Percentiles rank a stretch among this genome's conserved stretches.
phyloP scores from a whole-genome alignment of 1,140 invertebrate species.

The Dreissena rostriformis region DNA sequence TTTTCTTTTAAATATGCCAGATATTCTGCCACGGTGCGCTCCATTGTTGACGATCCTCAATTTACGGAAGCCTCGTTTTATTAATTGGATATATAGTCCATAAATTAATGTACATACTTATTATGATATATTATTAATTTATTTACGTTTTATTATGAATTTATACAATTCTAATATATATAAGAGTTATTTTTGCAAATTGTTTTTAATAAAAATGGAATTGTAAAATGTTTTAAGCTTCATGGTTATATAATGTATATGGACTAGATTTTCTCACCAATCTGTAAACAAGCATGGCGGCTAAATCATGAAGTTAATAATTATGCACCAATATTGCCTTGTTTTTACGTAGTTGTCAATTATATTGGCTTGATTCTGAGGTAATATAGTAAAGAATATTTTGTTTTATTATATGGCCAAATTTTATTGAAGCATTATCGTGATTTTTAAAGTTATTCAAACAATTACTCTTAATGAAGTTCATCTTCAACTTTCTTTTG shows the following conservation, averaged over 20 bases:
- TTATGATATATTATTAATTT: slow-evolving; percentile 8
- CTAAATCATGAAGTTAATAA: slow-evolving; percentile 34
- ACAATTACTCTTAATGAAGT: too few relatives aligned
- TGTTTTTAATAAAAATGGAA: too few relatives aligned
- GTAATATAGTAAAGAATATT: too few relatives aligned
- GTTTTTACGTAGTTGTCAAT: slow-evolving; percentile 17
- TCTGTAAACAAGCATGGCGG: slow-evolving; percentile 70
- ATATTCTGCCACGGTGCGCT: slow-evolving; percentile 44
- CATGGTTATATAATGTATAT: slow-evolving; percentile 32
- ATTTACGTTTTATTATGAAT: not conserved
- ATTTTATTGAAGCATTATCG: too few relatives aligned
- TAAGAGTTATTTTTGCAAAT: too few relatives aligned
- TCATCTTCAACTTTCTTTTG: too few relatives aligned
- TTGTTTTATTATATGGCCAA: too few relatives aligned
- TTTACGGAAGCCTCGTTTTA: slow-evolving; percentile 30
- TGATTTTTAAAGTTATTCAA: too few relatives aligned
- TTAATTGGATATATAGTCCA: slow-evolving; percentile 18
- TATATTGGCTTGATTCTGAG: slow-evolving; percentile 14
- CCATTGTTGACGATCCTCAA: not conserved
- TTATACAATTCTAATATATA: too few relatives aligned
- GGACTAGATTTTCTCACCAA: slow-evolving; percentile 30
- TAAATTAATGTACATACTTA: slow-evolving; percentile 16
- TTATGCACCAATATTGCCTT: not conserved
- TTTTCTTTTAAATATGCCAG: slow-evolving; percentile 60
- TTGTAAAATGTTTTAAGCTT: too few relatives aligned